Base-by-base conservation (phyloP, 35 echinoderm and acorn worm species). In the Eucidaris tribuloides region DNA sequence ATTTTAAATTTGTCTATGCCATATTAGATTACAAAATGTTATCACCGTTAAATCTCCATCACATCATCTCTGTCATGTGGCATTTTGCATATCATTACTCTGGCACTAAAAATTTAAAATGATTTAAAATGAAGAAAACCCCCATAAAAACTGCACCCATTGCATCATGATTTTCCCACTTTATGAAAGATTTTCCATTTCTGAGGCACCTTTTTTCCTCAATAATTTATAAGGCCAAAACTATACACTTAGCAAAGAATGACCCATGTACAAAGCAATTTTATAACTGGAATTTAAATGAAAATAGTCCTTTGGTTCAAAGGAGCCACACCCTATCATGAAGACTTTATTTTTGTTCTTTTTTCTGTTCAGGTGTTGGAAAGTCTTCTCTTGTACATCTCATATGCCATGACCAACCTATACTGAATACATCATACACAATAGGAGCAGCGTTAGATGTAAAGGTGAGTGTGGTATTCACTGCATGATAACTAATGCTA, bases 401-500 rank as follows among this genome's bases (percentile, higher is more conserved):
- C 39, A 84, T 97, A 18, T 92, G 90, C 80, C 94, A 92, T 48
- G 82, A 62, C 55, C 79, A 83, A 79, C 85, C 90, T 25, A 89
- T 89, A 29, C 48, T 79, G 19, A 89, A 86, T 83, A 57, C 90
- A n/a, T 87, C 88, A 36, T 97, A 83, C 74, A 97, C 94, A 3
- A 97, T 97, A 58, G 94, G 94, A 25, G 94, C 94, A 22, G 58
- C 94, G 38, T 85, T 97, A 35, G 94, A 97, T 77, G 90, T 97
- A 19, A 97, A 97, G 85, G 89, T 97, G 50, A 19, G 81, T 42
- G n/a, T n/a, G n/a, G n/a, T n/a, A n/a, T n/a, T n/a, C n/a, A n/a
- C n/a, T n/a, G n/a, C n/a, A n/a, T n/a, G n/a, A n/a, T n/a, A n/a
- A n/a, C n/a, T n/a, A n/a, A n/a, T n/a, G n/a, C n/a, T n/a, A n/a